Evolutionary conservation across 1,140 invertebrate species (phyloP), one percentile per base, ranked within the genome.

Genomic region (Pantala flavescens): DNA sequence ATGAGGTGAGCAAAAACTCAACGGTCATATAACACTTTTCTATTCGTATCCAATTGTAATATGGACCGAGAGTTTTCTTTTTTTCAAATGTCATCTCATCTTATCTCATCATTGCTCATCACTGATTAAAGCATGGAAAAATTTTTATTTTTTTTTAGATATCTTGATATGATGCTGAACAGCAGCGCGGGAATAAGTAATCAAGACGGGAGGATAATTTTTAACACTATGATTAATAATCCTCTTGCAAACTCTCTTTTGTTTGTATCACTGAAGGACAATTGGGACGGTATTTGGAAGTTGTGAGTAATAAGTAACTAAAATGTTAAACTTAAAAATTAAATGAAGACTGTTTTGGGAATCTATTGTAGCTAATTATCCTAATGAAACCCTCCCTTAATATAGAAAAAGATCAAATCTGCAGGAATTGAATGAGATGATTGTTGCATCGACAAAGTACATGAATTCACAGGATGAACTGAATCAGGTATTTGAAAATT

Each of bases 381-480:
- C 9, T 23, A 49, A 74, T 43, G 19, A 7, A 23, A 77, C 43
- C 43, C 72, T 73, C 9, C 2, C 70, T 77, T 71, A 71, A 63
- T 79, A 72, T 72, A 81, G 80, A n/a, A 81, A 81, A 77, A 79
- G 81, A 73, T 78, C 79, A 55, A 79, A 79, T 11, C 80, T 80
- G 16, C 82, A 82, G 70, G 78, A 79, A 10, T 77, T 84, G 19
- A 78, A 80, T 24, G 77, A 77, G 55, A 75, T 85, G 3, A 77
- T 85, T 12, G 78, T 76, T 55, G 78, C 82, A 10, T 75, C 84
- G 10, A 79, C 82, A 7, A 73, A 72, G 0, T 80, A 80, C 23
- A 79, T 84, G 43, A 84, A 82, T 72, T 83, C 82, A 21, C 77
- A 78, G 43, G 80, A 79, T 36, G 81, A 84, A 75, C 76, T 85